phyloP scores from a whole-genome alignment of 2,888 invertebrate species.

The Argyresthia goedartella region DNA sequence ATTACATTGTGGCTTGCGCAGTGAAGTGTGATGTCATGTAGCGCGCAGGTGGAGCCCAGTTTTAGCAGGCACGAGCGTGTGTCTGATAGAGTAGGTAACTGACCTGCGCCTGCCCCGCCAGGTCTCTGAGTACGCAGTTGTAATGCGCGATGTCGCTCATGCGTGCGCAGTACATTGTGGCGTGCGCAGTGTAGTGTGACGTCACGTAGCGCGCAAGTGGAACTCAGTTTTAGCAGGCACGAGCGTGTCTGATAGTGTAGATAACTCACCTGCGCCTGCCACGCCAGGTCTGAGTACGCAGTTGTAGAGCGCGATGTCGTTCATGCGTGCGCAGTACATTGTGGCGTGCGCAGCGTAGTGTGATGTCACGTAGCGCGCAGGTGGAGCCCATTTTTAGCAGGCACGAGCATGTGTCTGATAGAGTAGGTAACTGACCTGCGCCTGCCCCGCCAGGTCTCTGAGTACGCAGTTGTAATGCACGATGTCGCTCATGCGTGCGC shows the following conservation, averaged over 20 bases:
- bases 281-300: constrained; percentile 30
- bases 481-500: no score
- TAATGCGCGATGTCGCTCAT: no score
- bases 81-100: no score
- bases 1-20: constrained; percentile 40
- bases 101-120: no score
- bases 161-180: no score
- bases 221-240: background rate
- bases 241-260: background rate
- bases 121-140: no score
- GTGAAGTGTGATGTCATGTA: constrained; percentile 34
- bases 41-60: no score
- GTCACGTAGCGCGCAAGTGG: background rate
- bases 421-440: no score
- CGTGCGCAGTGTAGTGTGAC: background rate
- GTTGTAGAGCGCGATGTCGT: constrained; percentile 25
- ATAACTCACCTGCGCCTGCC: constrained; percentile 34
- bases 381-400: constrained; percentile 41
- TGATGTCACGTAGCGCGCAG: constrained; percentile 32
- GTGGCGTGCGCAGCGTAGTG: constrained; percentile 37
- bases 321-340: constrained; percentile 36
- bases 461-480: no score
- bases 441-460: no score
- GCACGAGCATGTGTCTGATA: constrained; percentile 53
- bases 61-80: no score